Evolutionary conservation across 1,140 invertebrate species (phyloP).

Genomic region (Anoplophora glabripennis): DNA sequence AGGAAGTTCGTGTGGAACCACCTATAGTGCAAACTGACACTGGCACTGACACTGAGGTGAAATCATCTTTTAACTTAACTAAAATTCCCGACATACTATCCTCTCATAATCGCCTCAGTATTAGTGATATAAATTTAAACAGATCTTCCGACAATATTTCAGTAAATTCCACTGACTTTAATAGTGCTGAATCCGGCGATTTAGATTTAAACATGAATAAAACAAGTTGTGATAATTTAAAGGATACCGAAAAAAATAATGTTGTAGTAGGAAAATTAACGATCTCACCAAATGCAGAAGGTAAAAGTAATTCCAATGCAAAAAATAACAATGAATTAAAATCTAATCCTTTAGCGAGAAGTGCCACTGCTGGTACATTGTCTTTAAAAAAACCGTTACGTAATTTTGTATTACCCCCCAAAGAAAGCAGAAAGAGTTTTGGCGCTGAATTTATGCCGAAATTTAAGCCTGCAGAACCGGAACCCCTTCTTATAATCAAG

Average conservation of each 20-base stretch:
- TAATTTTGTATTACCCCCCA: conserved; percentile 43
- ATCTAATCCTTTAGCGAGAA: conserved; percentile 27
- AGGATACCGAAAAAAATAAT: neutral
- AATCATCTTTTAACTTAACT: conserved; percentile 36
- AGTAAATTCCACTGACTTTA: conserved; percentile 37
- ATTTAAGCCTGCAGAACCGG: conserved; percentile 30
- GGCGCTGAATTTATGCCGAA: conserved; percentile 39
- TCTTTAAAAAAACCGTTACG: conserved; percentile 20
- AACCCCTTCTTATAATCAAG: conserved; percentile 47
- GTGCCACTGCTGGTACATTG: conserved; percentile 28
- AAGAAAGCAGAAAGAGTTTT: conserved; percentile 37
- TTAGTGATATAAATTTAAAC: conserved; percentile 16
- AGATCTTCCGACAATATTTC: conserved; percentile 38
- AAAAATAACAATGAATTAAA: conserved; percentile 1
- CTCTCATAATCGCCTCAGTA: conserved; percentile 21
- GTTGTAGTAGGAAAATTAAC: conserved; percentile 32
- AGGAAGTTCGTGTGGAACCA: conserved; percentile 66
- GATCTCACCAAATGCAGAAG: conserved; percentile 13
- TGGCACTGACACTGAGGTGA: conserved; percentile 74
- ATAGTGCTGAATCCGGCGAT: conserved; percentile 42
- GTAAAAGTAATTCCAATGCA: conserved; percentile 3
- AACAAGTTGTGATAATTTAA: conserved; percentile 6
- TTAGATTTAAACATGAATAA: conserved; percentile 36
- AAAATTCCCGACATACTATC: conserved; percentile 32
- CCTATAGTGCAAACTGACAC: conserved; percentile 64